phyloP scores from a whole-genome alignment of 2,888 invertebrate genomes.

The Nomada fabriciana region DNA sequence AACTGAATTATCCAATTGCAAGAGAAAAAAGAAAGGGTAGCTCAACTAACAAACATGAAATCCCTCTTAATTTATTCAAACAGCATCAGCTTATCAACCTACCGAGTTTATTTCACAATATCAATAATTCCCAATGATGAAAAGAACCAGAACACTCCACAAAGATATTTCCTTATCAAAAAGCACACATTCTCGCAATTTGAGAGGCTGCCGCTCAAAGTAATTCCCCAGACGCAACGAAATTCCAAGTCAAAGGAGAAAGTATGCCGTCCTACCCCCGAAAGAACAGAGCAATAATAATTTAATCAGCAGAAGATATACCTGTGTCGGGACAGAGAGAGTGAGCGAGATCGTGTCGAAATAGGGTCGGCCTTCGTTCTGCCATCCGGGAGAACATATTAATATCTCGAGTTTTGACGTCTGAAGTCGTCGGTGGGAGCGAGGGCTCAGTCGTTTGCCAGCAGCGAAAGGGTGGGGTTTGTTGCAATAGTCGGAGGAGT shows the following conservation, averaged over 20 bases:
- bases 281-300: conserved; percentile 73
- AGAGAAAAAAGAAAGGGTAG: no score
- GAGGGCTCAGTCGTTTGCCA: conserved; percentile 59
- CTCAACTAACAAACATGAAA: no score
- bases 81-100: no score
- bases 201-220: not conserved
- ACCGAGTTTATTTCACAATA: no score
- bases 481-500: conserved; percentile 75
- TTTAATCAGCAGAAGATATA: conserved; percentile 75
- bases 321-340: conserved; percentile 24
- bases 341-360: conserved; percentile 16
- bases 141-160: no score
- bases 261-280: conserved; percentile 8
- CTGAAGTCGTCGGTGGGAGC: conserved; percentile 58
- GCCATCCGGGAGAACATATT: conserved; percentile 82
- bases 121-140: no score
- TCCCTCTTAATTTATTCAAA: no score
- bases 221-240: not conserved
- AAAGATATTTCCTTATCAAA: no score
- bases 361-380: conserved; percentile 61
- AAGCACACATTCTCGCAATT: no score
- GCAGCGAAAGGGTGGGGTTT: conserved; percentile 65
- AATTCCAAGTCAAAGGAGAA: conserved; percentile 29
- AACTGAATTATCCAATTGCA: no score
- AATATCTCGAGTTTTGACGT: conserved; percentile 84